phyloP scores from a whole-genome alignment of 2,113 vertebrate genomes.

The Apteryx mantelli region DNA sequence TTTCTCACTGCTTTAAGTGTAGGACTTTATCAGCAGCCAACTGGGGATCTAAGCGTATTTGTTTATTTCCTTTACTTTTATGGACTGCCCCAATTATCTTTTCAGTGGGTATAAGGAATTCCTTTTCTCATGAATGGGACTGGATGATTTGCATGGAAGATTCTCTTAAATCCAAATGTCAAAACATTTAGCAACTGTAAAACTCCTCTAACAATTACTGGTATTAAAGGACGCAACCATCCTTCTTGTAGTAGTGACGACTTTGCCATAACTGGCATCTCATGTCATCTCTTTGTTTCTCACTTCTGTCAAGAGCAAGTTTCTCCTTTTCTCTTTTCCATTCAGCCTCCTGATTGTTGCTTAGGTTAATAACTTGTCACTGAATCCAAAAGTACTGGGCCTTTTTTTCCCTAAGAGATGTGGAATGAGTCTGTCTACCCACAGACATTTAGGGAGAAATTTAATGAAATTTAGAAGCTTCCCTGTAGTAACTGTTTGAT shows the following conservation, averaged over 20 bases:
- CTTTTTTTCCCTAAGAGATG: background rate
- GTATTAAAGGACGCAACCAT: background rate
- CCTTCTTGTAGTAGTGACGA: background rate
- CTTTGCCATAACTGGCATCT: background rate
- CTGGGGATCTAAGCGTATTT: background rate
- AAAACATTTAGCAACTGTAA: background rate
- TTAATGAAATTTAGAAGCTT: background rate
- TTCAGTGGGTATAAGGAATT: background rate
- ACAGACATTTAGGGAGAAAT: background rate
- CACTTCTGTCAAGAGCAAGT: background rate
- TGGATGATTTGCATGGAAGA: background rate
- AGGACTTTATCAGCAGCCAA: background rate
- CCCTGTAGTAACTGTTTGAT: background rate
- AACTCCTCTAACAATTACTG: background rate
- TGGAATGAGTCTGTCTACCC: background rate
- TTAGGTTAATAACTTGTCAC: background rate
- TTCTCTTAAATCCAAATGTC: background rate
- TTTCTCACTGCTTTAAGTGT: background rate
- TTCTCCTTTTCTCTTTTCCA: background rate
- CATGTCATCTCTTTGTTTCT: background rate
- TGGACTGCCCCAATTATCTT: background rate
- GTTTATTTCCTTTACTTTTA: background rate
- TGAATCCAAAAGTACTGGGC: background rate
- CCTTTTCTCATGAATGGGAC: background rate
- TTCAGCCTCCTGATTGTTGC: background rate